phyloP scores from a whole-genome alignment of 1,140 invertebrate genomes.

The Eriocheir sinensis region DNA sequence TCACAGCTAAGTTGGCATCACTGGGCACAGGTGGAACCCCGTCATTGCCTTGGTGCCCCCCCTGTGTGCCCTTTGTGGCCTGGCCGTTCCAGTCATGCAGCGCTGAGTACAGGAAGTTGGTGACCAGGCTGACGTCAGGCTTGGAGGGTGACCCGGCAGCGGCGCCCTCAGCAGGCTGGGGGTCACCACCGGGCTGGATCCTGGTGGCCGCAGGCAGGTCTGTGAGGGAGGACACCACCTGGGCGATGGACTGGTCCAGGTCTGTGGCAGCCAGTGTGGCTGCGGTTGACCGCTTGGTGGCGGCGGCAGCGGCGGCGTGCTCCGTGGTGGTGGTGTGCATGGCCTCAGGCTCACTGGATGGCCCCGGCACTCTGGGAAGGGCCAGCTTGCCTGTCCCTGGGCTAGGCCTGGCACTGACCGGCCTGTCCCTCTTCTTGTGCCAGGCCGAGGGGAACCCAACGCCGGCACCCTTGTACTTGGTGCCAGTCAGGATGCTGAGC shows the following conservation, averaged over 20 bases:
- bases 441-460: conserved; percentile 62
- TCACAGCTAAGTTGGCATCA: background rate
- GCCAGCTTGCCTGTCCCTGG: no score
- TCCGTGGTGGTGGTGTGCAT: conserved; percentile 44
- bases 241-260: conserved; percentile 45
- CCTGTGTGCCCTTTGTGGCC: background rate
- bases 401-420: background rate
- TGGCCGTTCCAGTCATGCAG: conserved; percentile 60
- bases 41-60: background rate
- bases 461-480: conserved; percentile 68
- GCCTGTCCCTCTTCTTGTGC: background rate
- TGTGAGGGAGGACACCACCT: conserved; percentile 44
- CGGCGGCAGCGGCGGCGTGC: conserved; percentile 51
- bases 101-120: conserved; percentile 65
- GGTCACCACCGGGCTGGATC: background rate
- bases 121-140: conserved; percentile 61
- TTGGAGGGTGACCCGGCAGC: no score
- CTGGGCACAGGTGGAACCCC: background rate
- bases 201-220: background rate
- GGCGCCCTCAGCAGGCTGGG: background rate
- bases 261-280: background rate
- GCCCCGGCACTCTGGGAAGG: background rate
- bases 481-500: conserved; percentile 76
- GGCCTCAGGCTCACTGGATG: background rate
- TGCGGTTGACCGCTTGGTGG: conserved; percentile 48